These are phyloP conservation scores for Arenaria interpres DNA, from an alignment of 2,113 vertebrate genomes.

Conservation along the genomic window DNA sequence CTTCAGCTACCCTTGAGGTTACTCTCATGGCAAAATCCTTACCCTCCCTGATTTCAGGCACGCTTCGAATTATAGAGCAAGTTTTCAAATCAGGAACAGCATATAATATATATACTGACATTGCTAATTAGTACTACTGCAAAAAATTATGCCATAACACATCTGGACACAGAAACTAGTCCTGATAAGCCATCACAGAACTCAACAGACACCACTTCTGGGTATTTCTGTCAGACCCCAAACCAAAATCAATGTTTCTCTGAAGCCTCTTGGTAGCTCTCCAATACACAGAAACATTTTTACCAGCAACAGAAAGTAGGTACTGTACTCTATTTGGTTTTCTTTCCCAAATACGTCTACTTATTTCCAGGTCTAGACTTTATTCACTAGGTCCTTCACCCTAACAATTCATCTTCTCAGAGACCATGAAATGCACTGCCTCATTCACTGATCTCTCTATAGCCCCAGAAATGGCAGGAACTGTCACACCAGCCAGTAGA, in stretches of 20 bases:
- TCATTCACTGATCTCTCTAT: neutral
- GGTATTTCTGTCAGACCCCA: neutral
- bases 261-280: neutral
- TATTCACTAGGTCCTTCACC: neutral
- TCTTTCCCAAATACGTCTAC: neutral
- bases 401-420: neutral
- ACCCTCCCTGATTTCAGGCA: neutral
- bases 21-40: neutral
- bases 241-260: neutral
- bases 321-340: neutral
- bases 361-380: neutral
- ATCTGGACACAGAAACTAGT: neutral
- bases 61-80: neutral
- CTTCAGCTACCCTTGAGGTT: neutral
- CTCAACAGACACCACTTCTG: neutral
- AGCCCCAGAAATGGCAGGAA: neutral
- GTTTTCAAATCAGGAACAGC: neutral
- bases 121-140: neutral
- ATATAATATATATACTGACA: neutral
- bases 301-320: neutral
- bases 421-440: neutral
- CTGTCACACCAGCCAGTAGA: neutral
- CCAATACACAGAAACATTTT: neutral
- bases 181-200: neutral
- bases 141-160: neutral